Percentiles rank a stretch among this genome's conserved stretches.
phyloP scores from a whole-genome alignment of 2,113 vertebrate species.

The Motacilla tschutschensis region DNA sequence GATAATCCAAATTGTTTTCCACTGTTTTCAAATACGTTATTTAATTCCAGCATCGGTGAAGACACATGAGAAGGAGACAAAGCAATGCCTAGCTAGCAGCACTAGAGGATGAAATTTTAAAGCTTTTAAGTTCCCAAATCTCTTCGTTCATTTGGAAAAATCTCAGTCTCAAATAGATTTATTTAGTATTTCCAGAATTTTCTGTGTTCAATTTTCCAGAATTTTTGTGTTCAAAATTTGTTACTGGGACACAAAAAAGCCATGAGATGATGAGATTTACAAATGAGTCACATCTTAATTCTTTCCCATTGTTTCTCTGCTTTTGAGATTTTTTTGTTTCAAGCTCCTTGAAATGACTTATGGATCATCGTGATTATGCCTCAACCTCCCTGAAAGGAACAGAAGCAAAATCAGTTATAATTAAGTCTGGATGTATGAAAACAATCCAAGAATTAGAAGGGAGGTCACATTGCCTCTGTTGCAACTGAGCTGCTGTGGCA shows the following conservation, averaged over 20 bases:
- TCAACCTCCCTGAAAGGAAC: neutral
- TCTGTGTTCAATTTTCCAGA: neutral
- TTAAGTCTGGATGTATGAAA: neutral
- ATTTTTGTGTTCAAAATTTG: neutral
- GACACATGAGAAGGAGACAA: neutral
- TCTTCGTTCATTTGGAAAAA: neutral
- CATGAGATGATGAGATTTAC: neutral
- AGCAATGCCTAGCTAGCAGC: neutral
- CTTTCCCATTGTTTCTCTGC: neutral
- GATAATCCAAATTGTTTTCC: neutral
- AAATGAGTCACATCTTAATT: neutral
- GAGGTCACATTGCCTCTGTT: neutral
- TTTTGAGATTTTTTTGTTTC: neutral
- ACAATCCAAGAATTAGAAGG: neutral
- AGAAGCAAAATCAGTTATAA: neutral
- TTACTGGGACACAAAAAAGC: neutral
- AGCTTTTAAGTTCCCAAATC: neutral
- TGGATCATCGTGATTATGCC: neutral
- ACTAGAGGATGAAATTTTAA: neutral
- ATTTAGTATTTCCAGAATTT: neutral
- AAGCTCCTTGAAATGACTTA: neutral
- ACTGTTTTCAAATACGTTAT: accelerated
- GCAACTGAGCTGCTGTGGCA: neutral
- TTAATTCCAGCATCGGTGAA: neutral
- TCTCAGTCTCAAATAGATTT: neutral